Evolutionary conservation across 2,113 vertebrate genomes (phyloP), one percentile per base, ranked within the genome.

Genomic region (Dolichotis patagonum): DNA sequence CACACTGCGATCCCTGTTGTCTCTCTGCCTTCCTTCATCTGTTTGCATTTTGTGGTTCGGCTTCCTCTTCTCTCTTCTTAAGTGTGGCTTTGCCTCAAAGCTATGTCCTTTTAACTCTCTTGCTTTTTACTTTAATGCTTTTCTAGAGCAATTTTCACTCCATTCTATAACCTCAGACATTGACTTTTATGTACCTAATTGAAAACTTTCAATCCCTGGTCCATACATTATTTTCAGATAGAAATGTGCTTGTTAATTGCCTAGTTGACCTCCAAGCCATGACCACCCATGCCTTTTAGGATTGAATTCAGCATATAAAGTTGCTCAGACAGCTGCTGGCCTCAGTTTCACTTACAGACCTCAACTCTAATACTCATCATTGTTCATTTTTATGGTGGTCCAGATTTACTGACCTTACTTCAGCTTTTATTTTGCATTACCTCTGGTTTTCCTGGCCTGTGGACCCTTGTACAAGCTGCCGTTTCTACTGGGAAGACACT

Each of bases 371-470:
- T 56, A 22, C 28, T 82, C 43, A 67, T 12, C 11, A 13, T 5
- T 63, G 0, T 85, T 89, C 91, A 56, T 20, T 46, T 62, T 30
- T 49, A 0, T 10, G 38, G 20, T 65, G 20, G 46, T 87, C 14
- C 30, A 77, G 49, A 77, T 63, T 73, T 35, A 49, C 67, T 80
- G 60, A 54, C 17, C 30, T 83, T 60, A 4, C 80, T 88, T 86
- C 78, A 32, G 24, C 65, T 73, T 93, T 91, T 78, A 26, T 30
- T 80, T 96, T 94, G 94, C 84, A 77, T 89, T 96, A 5, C 28
- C 14, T 30, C 54, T 67, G 38, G 2, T 49, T 92, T 96, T 14
- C 26, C 20, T 92, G 60, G 60, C 16, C 49, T 28, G 22, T 67
- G 63, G 12, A 41, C 6, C 49, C 75, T 96, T 90, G 35, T 17